Conservation (phyloP, 1,140 invertebrate genomes). For the Drosophila arizonae region DNA sequence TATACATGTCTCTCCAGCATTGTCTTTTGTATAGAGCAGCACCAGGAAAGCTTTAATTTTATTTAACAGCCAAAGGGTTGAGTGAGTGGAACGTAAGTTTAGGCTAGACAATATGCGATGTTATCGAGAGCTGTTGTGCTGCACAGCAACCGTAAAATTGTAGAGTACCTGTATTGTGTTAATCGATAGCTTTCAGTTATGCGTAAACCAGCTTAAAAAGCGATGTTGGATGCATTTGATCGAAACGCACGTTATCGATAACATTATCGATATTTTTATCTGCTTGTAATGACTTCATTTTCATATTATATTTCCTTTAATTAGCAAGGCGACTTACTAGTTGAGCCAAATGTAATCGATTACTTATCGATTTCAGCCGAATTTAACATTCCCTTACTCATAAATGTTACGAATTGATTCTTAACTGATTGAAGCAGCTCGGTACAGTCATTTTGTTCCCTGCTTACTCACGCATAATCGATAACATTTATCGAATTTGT, state of each 20-base stretch:
- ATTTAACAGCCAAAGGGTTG: neutral
- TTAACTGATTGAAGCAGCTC: neutral
- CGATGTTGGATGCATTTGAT: too few relatives aligned
- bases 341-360: neutral
- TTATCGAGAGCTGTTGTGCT: too few relatives aligned
- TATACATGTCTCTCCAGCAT: neutral
- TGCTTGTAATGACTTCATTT: too few relatives aligned
- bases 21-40: too few relatives aligned
- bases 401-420: too few relatives aligned
- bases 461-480: neutral
- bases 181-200: neutral
- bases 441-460: neutral
- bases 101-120: neutral
- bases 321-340: too few relatives aligned
- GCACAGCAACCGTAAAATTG: too few relatives aligned
- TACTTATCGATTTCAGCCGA: neutral
- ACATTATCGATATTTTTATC: neutral
- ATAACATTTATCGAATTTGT: conserved; percentile 2
- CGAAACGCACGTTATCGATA: neutral
- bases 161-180: too few relatives aligned
- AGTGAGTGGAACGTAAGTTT: neutral
- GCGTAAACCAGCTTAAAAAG: too few relatives aligned
- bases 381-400: too few relatives aligned
- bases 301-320: too few relatives aligned
- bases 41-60: too few relatives aligned